phyloP scores from a whole-genome alignment of 2,888 invertebrate genomes.

The Orthonevra nobilis region DNA sequence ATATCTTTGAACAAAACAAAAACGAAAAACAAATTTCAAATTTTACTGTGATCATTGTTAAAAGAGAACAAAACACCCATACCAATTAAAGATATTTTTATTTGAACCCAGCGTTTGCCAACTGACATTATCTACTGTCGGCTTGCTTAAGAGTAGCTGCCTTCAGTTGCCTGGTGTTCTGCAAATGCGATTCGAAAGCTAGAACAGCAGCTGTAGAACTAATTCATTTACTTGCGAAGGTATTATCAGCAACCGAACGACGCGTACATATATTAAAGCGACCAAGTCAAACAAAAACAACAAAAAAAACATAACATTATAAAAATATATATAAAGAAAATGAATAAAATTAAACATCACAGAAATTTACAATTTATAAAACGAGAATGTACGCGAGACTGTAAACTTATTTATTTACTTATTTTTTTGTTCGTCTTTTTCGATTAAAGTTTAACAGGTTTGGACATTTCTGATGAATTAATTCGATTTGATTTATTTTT shows the following conservation, averaged over 20 bases:
- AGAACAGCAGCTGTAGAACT: slow-evolving; percentile 40
- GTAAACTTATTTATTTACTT: not conserved
- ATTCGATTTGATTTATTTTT: slow-evolving; percentile 19
- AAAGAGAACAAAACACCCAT: not conserved
- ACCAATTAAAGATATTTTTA: slow-evolving; percentile 62
- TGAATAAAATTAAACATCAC: slow-evolving; percentile 38
- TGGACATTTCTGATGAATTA: not conserved
- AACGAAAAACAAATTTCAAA: not conserved
- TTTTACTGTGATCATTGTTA: not conserved
- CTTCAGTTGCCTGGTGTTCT: not conserved
- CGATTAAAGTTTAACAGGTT: slow-evolving; percentile 19
- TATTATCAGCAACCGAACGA: slow-evolving; percentile 40
- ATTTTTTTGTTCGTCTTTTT: not conserved
- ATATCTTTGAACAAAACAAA: slow-evolving; percentile 7
- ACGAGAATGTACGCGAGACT: not conserved
- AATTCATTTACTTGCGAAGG: slow-evolving; percentile 48
- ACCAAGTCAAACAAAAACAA: slow-evolving; percentile 13
- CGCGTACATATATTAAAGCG: slow-evolving; percentile 15
- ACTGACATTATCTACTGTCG: slow-evolving; percentile 64
- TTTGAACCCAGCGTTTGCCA: slow-evolving; percentile 59
- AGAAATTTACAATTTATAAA: slow-evolving; percentile 5
- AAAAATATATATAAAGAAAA: slow-evolving; percentile 16
- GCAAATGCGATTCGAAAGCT: slow-evolving; percentile 38
- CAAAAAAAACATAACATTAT: not conserved
- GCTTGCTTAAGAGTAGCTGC: slow-evolving; percentile 17